These are phyloP conservation scores for Lasioglossum malachurum DNA, from an alignment of 2,888 invertebrate genomes.

Conservation along the genomic window DNA sequence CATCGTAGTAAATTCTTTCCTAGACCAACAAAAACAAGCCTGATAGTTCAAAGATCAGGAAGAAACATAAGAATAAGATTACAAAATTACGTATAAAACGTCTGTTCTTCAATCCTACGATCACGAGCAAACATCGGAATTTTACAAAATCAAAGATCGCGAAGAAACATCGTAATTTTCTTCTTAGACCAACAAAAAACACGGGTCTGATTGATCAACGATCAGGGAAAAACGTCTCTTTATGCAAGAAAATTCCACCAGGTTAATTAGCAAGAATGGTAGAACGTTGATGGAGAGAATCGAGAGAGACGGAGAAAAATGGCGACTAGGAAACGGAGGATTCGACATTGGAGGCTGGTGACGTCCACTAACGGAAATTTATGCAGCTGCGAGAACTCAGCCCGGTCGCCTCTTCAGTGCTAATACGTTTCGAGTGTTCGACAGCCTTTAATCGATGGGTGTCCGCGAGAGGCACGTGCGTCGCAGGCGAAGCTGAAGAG, in stretches of 20 bases:
- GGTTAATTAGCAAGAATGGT: background rate
- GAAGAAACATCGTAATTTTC: too few species aligned
- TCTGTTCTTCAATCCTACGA: too few species aligned
- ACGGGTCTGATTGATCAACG: too few species aligned
- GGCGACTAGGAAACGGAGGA: background rate
- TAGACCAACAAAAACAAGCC: too few species aligned
- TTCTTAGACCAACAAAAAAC: too few species aligned
- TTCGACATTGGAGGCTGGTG: background rate
- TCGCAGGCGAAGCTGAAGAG: background rate
- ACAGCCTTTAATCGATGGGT: background rate
- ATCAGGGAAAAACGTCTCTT: background rate
- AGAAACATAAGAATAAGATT: too few species aligned
- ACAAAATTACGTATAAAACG: too few species aligned
- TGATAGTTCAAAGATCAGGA: too few species aligned
- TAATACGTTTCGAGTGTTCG: background rate
- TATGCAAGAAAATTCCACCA: too few species aligned
- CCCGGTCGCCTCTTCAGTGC: background rate
- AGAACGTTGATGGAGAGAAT: background rate
- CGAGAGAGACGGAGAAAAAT: background rate
- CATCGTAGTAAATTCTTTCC: too few species aligned
- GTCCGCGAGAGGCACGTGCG: conserved; percentile 15
- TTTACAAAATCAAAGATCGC: too few species aligned
- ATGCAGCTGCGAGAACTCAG: background rate
- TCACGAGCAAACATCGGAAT: too few species aligned
- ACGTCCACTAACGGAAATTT: background rate